Percentiles rank a stretch among this genome's conserved stretches.
These are phyloP conservation scores for Chelonus formosanus DNA, from an alignment of 2,888 invertebrate genomes.

Conservation along the genomic window DNA sequence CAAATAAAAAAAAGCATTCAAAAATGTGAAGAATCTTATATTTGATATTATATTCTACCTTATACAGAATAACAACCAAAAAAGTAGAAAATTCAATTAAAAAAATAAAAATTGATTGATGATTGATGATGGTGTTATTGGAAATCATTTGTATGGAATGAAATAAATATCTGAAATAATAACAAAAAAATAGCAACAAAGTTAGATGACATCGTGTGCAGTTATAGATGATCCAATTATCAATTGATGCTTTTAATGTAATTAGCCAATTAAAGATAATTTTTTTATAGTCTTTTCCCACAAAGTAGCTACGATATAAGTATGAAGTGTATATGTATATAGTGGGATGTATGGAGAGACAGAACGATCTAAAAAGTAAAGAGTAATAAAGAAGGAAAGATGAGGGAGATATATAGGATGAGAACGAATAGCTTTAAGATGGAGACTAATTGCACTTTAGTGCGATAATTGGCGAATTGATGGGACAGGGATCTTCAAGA, in stretches of 20 bases:
- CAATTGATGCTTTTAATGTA: slow-evolving; percentile 46
- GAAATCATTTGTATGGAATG: too few species aligned
- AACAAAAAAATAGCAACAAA: too few species aligned
- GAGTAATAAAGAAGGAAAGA: too few species aligned
- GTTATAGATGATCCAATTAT: slow-evolving; percentile 35
- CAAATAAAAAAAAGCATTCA: too few species aligned
- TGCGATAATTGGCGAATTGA: slow-evolving; percentile 62
- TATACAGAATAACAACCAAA: neutral
- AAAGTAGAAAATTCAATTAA: neutral
- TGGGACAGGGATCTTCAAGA: slow-evolving; percentile 35
- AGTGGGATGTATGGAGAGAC: too few species aligned
- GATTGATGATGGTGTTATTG: too few species aligned
- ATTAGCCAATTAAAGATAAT: slow-evolving; percentile 59
- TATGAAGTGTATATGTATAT: too few species aligned
- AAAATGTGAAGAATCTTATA: too few species aligned
- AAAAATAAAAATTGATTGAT: neutral
- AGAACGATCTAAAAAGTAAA: too few species aligned
- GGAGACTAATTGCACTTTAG: slow-evolving; percentile 57
- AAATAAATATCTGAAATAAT: too few species aligned
- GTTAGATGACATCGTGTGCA: slow-evolving; percentile 13
- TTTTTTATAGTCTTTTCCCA: slow-evolving; percentile 58
- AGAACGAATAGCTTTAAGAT: slow-evolving; percentile 28
- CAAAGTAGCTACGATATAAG: slow-evolving; percentile 39
- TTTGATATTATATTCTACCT: too few species aligned
- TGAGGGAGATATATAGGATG: too few species aligned